Percentiles rank a stretch among this genome's conserved stretches.
Evolutionary conservation across 2,797 vertebrate species (phyloP).

Genomic region (Arrhamphus sclerolepis): DNA sequence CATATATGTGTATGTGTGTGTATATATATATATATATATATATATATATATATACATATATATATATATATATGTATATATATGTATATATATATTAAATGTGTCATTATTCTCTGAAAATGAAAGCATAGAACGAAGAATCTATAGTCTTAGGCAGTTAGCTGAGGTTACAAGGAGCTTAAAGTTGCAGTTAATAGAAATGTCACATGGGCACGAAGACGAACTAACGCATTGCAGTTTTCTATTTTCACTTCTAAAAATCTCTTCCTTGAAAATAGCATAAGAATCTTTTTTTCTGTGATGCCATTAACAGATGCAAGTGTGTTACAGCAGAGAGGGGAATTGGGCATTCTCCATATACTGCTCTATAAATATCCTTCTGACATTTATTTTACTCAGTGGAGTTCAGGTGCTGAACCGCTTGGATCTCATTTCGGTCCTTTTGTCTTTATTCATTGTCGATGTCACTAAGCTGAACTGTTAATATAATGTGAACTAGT

Average conservation of each 20-base stretch:
- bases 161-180: slow-evolving; percentile 68
- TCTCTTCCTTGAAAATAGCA: slow-evolving; percentile 30
- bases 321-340: slow-evolving; percentile 87
- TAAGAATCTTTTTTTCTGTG: slow-evolving; percentile 69
- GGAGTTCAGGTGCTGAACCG: slow-evolving; percentile 96
- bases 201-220: slow-evolving; percentile 60
- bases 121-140: too few species aligned
- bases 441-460: slow-evolving; percentile 61
- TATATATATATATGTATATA: too few species aligned
- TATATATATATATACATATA: too few species aligned
- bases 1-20: too few species aligned
- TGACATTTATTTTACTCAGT: slow-evolving; percentile 96
- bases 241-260: slow-evolving; percentile 82
- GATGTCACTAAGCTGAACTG: slow-evolving; percentile 31
- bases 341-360: slow-evolving; percentile 93
- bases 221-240: slow-evolving; percentile 71
- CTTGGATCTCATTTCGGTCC: slow-evolving; percentile 83
- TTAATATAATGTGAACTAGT: slow-evolving; percentile 10
- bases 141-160: too few species aligned
- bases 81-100: too few species aligned
- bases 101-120: too few species aligned
- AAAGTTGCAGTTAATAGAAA: slow-evolving; percentile 77
- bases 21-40: too few species aligned
- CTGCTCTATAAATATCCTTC: slow-evolving; percentile 91
- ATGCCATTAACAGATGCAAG: slow-evolving; percentile 94